Conservation (phyloP, 53 echinoderm and acorn worm species). For the Antedon mediterranea region DNA sequence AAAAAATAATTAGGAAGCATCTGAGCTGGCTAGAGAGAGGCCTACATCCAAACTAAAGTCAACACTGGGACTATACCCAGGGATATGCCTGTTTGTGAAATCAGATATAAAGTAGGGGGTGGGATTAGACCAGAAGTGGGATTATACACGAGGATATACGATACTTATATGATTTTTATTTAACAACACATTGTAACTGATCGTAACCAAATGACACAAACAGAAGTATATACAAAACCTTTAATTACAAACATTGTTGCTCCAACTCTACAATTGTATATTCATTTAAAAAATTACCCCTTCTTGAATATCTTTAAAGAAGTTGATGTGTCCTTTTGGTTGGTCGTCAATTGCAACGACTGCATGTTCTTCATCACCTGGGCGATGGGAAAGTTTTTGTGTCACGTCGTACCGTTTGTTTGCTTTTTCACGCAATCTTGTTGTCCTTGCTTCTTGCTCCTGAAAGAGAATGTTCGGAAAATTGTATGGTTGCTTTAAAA, state of each 20-base stretch:
- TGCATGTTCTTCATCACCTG: conserved; percentile 6
- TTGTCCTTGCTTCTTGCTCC: conserved; percentile 85
- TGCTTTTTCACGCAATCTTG: conserved; percentile 43
- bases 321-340: conserved; percentile 32
- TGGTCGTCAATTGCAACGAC: neutral
- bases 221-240: neutral
- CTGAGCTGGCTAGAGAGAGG: too few species aligned
- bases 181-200: too few species aligned
- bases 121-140: too few species aligned
- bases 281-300: conserved; percentile 17
- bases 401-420: conserved; percentile 2
- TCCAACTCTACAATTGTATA: neutral
- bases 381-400: neutral
- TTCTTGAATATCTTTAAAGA: conserved; percentile 42
- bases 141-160: too few species aligned
- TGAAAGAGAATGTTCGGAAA: too few species aligned
- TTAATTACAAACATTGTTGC: neutral
- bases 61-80: too few species aligned
- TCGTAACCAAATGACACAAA: neutral
- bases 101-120: too few species aligned
- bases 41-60: too few species aligned
- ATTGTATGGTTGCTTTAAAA: neutral
- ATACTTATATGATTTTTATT: too few species aligned
- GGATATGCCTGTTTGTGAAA: too few species aligned
- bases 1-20: too few species aligned